phyloP scores from a whole-genome alignment of 2,888 invertebrate species.

The Andricus quercusramuli region DNA sequence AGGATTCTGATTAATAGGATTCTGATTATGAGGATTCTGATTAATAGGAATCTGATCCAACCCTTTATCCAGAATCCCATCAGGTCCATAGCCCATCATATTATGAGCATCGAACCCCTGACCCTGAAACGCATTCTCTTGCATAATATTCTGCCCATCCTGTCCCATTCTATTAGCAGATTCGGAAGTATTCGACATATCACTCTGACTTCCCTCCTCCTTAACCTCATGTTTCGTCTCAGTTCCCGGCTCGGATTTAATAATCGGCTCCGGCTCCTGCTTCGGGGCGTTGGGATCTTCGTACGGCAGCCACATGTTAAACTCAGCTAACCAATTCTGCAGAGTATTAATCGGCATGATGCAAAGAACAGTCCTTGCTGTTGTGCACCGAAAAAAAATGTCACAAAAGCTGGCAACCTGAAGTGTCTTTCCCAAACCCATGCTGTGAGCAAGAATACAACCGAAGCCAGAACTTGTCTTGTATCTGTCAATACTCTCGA shows the following conservation, averaged over 20 bases:
- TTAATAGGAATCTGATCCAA: conserved; percentile 61
- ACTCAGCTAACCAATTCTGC: conserved; percentile 98
- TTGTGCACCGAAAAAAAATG: conserved; percentile 94
- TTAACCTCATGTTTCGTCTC: conserved; percentile 71
- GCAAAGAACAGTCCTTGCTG: conserved; percentile 92
- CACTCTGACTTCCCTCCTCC: conserved; percentile 72
- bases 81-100: conserved; percentile 64
- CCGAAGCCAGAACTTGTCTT: conserved; percentile 92
- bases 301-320: conserved; percentile 97
- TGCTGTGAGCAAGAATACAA: conserved; percentile 98
- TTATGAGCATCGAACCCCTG: conserved; percentile 66
- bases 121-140: conserved; percentile 63
- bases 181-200: conserved; percentile 68
- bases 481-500: conserved; percentile 94
- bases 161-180: conserved; percentile 66
- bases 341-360: conserved; percentile 99
- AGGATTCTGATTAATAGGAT: conserved; percentile 59
- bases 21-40: conserved; percentile 49
- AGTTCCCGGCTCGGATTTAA: conserved; percentile 63
- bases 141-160: conserved; percentile 56
- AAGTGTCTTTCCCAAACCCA: conserved; percentile 99
- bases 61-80: conserved; percentile 63
- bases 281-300: conserved; percentile 79
- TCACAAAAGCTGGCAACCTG: conserved; percentile 98
- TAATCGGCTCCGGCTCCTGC: conserved; percentile 42